Conservation (phyloP, 53 echinoderm and acorn worm genomes). For the Arbacia lixula region DNA sequence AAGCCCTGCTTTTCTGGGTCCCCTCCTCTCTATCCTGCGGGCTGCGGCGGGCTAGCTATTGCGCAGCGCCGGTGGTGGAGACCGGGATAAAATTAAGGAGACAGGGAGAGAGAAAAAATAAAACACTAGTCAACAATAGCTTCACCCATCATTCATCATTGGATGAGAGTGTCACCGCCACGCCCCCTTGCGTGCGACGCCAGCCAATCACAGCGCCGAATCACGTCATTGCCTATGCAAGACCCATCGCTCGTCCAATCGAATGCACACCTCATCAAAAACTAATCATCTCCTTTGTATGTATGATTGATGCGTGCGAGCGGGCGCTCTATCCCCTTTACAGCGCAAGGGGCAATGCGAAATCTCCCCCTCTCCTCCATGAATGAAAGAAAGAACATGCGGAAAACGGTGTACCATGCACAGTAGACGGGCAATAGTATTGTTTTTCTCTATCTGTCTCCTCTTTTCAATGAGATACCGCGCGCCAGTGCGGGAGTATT, state of each 20-base stretch:
- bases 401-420: slow-evolving; percentile 3
- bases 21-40: too few relatives aligned
- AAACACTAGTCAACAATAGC: slow-evolving; percentile 44
- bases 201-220: slow-evolving; percentile 6
- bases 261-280: slow-evolving; percentile 14
- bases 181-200: slow-evolving; percentile 21
- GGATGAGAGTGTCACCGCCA: slow-evolving; percentile 35
- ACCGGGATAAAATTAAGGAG: too few relatives aligned
- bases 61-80: too few relatives aligned
- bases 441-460: too few relatives aligned
- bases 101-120: too few relatives aligned
- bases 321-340: too few relatives aligned
- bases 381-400: too few relatives aligned
- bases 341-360: slow-evolving; percentile 22
- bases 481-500: slow-evolving; percentile 18
- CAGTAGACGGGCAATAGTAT: slow-evolving; percentile 24
- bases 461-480: background rate
- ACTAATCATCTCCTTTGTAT: slow-evolving; percentile 35
- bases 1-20: background rate
- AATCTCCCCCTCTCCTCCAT: slow-evolving; percentile 8
- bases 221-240: slow-evolving; percentile 10
- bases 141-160: slow-evolving; percentile 36
- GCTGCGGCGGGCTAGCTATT: too few relatives aligned
- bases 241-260: slow-evolving; percentile 31
- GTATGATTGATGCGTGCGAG: slow-evolving; percentile 36